Evolutionary conservation across 2,888 invertebrate species (phyloP), one percentile per base, ranked within the genome.

Genomic region (Teleogryllus oceanicus): DNA sequence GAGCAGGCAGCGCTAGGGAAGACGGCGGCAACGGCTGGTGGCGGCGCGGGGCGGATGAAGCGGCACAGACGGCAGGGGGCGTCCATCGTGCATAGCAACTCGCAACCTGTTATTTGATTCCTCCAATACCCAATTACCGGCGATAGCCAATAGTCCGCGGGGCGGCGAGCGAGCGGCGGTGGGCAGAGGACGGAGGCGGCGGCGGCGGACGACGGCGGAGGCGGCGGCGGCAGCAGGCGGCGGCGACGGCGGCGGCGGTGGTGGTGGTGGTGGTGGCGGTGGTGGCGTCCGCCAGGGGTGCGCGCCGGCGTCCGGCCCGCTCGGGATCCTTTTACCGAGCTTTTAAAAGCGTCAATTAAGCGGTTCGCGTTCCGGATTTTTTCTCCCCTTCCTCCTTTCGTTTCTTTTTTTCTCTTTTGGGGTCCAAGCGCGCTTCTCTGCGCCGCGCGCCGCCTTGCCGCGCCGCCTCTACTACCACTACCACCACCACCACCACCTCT

Each of bases 111-210:
- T 80, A 81, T 80, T 80, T 81, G 50, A 79, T 78, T 77, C 77
- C 50, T 18, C 81, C 81, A 78, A 81, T 79, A 81, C 20, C 81
- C 79, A 81, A 81, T 81, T 81, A 81, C 74, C 78, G 62, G 20
- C 77, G 77, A 77, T 77, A 51, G 75, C 80, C 80, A 80, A 80
- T 80, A 80, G 24, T 77, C 76, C 80, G 37, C 77, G n/a, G 62
- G 13, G n/a, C 62, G 62, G 62, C 8, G 62, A 3, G n/a, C 62
- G 62, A 2, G 13, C 13, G 62, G 62, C 62, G n/a, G n/a, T 12
- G n/a, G 62, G 62, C 62, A 62, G 37, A 37, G 37, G 37, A 37
- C 37, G 37, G 37, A 37, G 37, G 37, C 37, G 37, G 37, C 2
- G 24, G 24, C 37, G 37, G 37, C 37, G 8, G 37, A 4, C 5